A percentile compares a stretch with the other conserved stretches of the same genome.
These are phyloP conservation scores for Diabrotica undecimpunctata DNA, from an alignment of 1,140 invertebrate species.

Conservation along the genomic window DNA sequence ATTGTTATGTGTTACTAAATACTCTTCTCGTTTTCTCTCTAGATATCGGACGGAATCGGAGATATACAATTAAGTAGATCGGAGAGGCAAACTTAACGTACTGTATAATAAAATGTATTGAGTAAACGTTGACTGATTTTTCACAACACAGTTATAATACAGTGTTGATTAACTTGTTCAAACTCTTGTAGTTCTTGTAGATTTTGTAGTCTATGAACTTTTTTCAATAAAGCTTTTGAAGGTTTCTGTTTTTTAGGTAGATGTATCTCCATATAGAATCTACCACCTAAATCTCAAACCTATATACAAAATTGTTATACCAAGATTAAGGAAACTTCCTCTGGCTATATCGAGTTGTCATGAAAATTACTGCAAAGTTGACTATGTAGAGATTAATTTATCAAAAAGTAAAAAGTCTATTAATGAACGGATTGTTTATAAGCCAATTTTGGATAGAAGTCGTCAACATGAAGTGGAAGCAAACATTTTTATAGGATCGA, in stretches of 20 bases:
- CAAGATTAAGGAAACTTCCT: constrained; percentile 12
- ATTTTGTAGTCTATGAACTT: too few relatives aligned
- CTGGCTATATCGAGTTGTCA: constrained; percentile 22
- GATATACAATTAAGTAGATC: too few relatives aligned
- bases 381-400: constrained; percentile 31
- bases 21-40: too few relatives aligned
- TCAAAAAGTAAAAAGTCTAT: constrained; percentile 38
- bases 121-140: too few relatives aligned
- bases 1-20: too few relatives aligned
- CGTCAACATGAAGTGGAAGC: constrained; percentile 9
- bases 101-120: too few relatives aligned
- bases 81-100: too few relatives aligned
- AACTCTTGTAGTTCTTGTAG: too few relatives aligned
- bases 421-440: constrained; percentile 30
- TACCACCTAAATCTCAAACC: constrained; percentile 59
- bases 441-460: constrained; percentile 23
- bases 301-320: constrained; percentile 50
- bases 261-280: constrained; percentile 55
- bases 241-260: constrained; percentile 45
- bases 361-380: constrained; percentile 14
- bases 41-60: too few relatives aligned
- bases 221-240: too few relatives aligned
- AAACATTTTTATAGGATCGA: constrained; percentile 29
- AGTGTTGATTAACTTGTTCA: too few relatives aligned
- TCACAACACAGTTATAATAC: too few relatives aligned